Percentiles rank a stretch among this genome's conserved stretches.
Conservation (phyloP, 2,888 invertebrate genomes). For the Diogma glabrata region DNA sequence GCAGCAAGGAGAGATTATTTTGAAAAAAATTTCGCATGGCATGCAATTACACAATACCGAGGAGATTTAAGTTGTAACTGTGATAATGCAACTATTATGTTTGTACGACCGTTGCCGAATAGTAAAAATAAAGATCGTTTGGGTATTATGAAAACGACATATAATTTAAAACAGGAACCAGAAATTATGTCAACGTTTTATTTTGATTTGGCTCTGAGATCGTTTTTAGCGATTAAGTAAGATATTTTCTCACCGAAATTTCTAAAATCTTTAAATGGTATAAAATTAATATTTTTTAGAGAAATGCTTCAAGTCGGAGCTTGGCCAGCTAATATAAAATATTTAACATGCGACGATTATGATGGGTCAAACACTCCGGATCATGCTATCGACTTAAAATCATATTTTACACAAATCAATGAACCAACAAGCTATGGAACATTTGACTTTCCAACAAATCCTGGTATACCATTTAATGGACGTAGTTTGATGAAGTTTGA, state of each 20-base stretch:
- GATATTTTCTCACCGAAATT: constrained; percentile 20
- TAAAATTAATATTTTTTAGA: constrained; percentile 33
- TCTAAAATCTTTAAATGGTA: background rate
- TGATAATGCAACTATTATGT: constrained; percentile 64
- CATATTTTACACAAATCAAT: constrained; percentile 51
- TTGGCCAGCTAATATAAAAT: constrained; percentile 62
- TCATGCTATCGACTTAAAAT: constrained; percentile 56
- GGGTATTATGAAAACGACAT: constrained; percentile 56
- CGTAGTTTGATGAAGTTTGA: constrained; percentile 63
- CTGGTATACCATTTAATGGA: constrained; percentile 49
- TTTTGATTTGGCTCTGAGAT: constrained; percentile 68
- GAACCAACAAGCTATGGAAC: constrained; percentile 61
- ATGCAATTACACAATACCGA: constrained; percentile 65
- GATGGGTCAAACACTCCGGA: constrained; percentile 65
- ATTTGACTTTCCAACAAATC: constrained; percentile 47
- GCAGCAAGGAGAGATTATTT: constrained; percentile 67
- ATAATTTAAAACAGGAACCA: constrained; percentile 56
- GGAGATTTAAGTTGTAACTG: constrained; percentile 63
- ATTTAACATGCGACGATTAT: constrained; percentile 67
- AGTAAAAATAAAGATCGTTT: constrained; percentile 56
- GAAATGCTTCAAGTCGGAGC: constrained; percentile 57
- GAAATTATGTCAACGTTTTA: constrained; percentile 76
- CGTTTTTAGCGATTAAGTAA: constrained; percentile 63
- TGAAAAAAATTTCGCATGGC: constrained; percentile 79
- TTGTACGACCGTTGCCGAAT: constrained; percentile 59